A percentile compares a stretch with the other conserved stretches of the same genome.
Conservation (phyloP, 2,888 invertebrate species). For the Perizoma affinitatum region DNA sequence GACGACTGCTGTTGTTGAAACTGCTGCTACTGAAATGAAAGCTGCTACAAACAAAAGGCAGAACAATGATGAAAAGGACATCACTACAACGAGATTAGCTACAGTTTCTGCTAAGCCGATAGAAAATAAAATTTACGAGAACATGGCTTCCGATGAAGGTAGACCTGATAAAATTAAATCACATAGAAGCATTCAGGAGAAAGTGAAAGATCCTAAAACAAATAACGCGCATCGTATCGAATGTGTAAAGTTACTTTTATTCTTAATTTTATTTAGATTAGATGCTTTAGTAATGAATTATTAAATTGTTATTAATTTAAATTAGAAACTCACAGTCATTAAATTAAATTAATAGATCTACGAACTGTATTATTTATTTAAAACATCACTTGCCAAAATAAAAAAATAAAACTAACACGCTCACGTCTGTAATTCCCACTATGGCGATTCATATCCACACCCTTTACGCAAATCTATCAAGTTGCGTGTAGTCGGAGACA, state of each 20-base stretch:
- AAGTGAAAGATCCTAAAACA: constrained; percentile 36
- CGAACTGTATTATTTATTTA: constrained; percentile 9
- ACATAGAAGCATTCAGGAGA: constrained; percentile 62
- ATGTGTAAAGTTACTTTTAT: constrained; percentile 45
- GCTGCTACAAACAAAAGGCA: constrained; percentile 29
- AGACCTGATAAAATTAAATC: constrained; percentile 68
- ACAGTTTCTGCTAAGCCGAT: constrained; percentile 74
- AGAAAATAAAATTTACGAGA: constrained; percentile 55
- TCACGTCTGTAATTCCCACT: too few relatives aligned
- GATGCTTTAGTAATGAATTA: constrained; percentile 46
- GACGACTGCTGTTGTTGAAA: constrained; percentile 30
- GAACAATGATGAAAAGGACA: constrained; percentile 42
- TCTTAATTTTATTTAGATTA: constrained; percentile 52
- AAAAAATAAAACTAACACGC: too few relatives aligned
- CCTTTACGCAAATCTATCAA: too few relatives aligned
- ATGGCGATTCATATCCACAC: too few relatives aligned
- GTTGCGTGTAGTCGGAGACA: too few relatives aligned
- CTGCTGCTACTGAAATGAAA: constrained; percentile 30
- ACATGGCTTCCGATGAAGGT: constrained; percentile 76
- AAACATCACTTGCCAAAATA: not conserved
- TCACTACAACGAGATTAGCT: constrained; percentile 68
- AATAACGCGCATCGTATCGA: constrained; percentile 49
- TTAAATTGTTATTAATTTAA: constrained; percentile 54
- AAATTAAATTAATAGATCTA: constrained; percentile 62
- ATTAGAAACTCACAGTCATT: constrained; percentile 71